A percentile compares a stretch with the other conserved stretches of the same genome.
phyloP scores from a whole-genome alignment of 2,888 invertebrate genomes.

The Pachydiplax longipennis region DNA sequence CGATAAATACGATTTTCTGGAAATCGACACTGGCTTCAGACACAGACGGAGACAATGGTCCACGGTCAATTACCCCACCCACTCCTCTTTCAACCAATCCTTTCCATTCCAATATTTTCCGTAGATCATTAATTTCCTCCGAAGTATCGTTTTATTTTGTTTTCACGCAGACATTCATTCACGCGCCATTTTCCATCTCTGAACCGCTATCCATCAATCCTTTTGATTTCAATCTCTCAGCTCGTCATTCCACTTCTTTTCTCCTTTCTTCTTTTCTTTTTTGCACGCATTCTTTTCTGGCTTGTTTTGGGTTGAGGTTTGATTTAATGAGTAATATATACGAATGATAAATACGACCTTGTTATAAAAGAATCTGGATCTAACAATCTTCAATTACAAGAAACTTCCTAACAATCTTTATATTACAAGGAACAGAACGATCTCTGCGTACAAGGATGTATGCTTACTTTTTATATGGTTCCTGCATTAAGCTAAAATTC shows the following conservation, averaged over 20 bases:
- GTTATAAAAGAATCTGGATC: too few species aligned
- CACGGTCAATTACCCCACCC: neutral
- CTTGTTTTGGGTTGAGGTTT: neutral
- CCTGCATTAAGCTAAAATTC: too few species aligned
- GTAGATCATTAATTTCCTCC: conserved; percentile 35
- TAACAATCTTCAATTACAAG: too few species aligned
- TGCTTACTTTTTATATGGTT: too few species aligned
- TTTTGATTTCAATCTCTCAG: neutral
- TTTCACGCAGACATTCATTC: conserved; percentile 11
- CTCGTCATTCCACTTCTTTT: neutral
- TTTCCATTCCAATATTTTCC: conserved; percentile 22
- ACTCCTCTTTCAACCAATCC: neutral
- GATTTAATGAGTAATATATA: too few species aligned
- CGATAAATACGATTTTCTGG: conserved; percentile 31
- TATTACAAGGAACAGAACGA: too few species aligned
- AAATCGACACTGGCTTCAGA: conserved; percentile 33
- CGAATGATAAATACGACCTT: too few species aligned
- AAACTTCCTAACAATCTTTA: too few species aligned
- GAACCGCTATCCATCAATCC: neutral
- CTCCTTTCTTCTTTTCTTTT: neutral
- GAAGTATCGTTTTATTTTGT: neutral
- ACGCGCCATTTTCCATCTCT: conserved; percentile 15
- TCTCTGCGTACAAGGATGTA: too few species aligned
- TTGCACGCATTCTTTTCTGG: neutral
- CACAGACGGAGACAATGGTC: neutral